Base-by-base conservation (phyloP, 1,140 invertebrate species). In the Tetramorium parvispinum region DNA sequence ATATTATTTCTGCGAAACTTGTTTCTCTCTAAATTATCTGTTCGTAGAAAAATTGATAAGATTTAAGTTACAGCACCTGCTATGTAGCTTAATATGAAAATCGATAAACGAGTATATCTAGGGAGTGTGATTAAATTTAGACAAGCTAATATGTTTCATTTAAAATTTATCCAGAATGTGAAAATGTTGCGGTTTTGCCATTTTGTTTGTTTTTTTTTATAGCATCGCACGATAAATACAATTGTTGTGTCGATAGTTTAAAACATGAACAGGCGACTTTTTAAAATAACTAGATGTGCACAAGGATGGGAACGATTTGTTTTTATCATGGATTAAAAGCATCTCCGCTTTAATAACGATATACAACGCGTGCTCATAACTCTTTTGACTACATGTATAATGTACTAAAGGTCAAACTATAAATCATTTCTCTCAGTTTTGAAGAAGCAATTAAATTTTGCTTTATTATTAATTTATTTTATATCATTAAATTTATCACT, bases 271-370 rank as follows among this genome's bases (percentile, higher is more conserved):
- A 59, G 32, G 0, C 16, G n/a, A 32, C n/a, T 55, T 57, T 59
- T 76, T 21, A 18, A 76, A 77, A 77, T 63, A 77, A 77, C 24
- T 43, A 46, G 21, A 57, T 32, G 57, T 24, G 37, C 55, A 57
- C 55, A 63, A 13, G 16, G 18, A 27, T n/a, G 55, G 27, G 16
- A 46, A 27, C 57, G 57, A 27, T 77, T 43, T 46, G 24, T 46
- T 77, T 77, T 77, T 63, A 77, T 77, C 24, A 57, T 24, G 13
- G 55, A 77, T 77, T 77, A 77, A 77, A 63, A 63, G 55, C 57
- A 43, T 63, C 55, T 77, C 40, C 21, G 40, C 40, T 77, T 77
- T 7, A 61, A 21, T 24, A 46, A 8, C 37, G 10, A 63, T 46
- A 46, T 46, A 46, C 16, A 63, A 10, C 37, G 5, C 10, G 40